phyloP scores from a whole-genome alignment of 2,888 invertebrate species.

The Meghimatium bilineatum region DNA sequence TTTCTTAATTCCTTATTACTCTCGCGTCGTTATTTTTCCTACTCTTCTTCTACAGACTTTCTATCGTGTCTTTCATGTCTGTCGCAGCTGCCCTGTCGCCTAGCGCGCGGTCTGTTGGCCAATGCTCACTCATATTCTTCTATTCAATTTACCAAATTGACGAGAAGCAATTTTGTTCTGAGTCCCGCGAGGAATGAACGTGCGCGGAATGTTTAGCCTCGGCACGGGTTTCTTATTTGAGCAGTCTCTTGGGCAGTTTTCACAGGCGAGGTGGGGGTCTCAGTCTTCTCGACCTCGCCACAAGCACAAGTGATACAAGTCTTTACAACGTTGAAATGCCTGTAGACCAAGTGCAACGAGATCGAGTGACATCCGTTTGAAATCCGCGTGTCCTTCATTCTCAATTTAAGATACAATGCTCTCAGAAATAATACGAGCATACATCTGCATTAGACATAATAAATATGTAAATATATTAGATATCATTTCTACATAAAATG shows the following conservation, averaged over 20 bases:
- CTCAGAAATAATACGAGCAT: not conserved
- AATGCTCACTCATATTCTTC: slow-evolving; percentile 28
- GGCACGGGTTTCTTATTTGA: slow-evolving; percentile 11
- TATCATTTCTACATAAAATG: no score
- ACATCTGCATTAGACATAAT: no score
- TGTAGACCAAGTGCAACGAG: slow-evolving; percentile 1
- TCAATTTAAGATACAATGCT: not conserved
- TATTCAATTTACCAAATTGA: slow-evolving; percentile 45
- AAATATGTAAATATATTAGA: no score
- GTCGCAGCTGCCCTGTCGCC: slow-evolving; percentile 18
- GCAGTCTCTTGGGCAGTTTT: not conserved
- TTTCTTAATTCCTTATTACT: no score
- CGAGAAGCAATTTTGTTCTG: slow-evolving; percentile 41
- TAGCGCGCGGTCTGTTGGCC: not conserved
- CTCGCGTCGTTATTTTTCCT: not conserved
- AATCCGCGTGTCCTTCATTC: not conserved
- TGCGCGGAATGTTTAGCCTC: slow-evolving; percentile 16
- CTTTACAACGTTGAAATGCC: not conserved
- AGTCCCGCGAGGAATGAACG: slow-evolving; percentile 39
- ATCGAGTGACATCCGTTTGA: not conserved
- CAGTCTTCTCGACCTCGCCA: slow-evolving; percentile 3
- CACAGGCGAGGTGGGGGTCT: slow-evolving; percentile 2
- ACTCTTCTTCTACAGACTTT: slow-evolving; percentile 17
- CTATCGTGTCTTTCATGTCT: slow-evolving; percentile 20
- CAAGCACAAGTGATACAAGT: slow-evolving; percentile 9